Conservation (phyloP, 2,797 vertebrate genomes). For the Simalia tracyae region DNA sequence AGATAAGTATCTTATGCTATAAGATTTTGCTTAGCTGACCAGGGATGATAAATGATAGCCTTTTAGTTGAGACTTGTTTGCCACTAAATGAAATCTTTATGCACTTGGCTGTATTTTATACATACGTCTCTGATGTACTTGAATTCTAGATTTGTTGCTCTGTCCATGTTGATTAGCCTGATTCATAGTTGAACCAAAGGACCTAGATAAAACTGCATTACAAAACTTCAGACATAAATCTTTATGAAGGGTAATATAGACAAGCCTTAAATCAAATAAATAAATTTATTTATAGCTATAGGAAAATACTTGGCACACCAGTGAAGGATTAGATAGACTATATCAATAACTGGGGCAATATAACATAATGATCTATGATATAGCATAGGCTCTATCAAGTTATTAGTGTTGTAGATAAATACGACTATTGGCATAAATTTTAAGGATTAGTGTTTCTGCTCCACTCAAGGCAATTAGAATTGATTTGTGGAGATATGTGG, state of each 20-base stretch:
- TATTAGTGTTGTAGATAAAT: background rate
- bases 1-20: background rate
- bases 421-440: background rate
- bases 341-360: background rate
- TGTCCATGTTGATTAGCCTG: background rate
- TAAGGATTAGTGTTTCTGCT: background rate
- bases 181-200: background rate
- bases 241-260: background rate
- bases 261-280: background rate
- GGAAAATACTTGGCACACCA: background rate
- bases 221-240: background rate
- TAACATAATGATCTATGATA: background rate
- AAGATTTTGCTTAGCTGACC: conserved; percentile 45
- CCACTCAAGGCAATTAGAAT: background rate
- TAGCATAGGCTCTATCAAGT: background rate
- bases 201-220: background rate
- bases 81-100: conserved; percentile 28
- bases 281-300: background rate
- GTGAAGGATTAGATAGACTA: background rate
- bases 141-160: conserved; percentile 24
- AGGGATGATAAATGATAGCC: conserved; percentile 39
- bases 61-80: conserved; percentile 35
- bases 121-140: conserved; percentile 25
- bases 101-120: conserved; percentile 21
- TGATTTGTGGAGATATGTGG: background rate